Base-by-base conservation (phyloP, 2,113 vertebrate genomes). In the Orycteropus afer region DNA sequence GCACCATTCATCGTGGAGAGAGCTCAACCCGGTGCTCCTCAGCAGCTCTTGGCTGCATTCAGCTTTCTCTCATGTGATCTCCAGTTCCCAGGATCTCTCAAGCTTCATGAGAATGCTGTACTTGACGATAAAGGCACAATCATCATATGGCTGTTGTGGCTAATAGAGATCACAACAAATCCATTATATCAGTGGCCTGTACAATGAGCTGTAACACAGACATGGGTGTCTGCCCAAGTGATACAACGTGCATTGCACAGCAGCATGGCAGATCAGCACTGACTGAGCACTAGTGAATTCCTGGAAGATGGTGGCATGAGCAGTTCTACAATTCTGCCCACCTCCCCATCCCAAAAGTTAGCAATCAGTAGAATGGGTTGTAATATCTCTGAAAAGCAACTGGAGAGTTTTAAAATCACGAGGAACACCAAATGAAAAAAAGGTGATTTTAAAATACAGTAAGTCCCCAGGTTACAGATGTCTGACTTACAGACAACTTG, bases 11-110 rank as follows among this genome's bases (percentile, higher is more conserved):
- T 27, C 12, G 3, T 65, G 47, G 80, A 82, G 5, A 47, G 1
- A 7, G 61, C 32, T 9, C 47, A 18, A 10, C 10, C 53, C 13
- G 7, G 14, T 1, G 1, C 4, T 34, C 29, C 55, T 59, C 18
- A 25, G 79, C 53, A 76, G 59, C 4, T 61, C 59, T 10, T 40
- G 23, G 49, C 34, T 29, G 6, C 12, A 2, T 0, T 1, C 42
- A 29, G 42, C 49, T 32, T 25, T 13, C 42, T 17, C 3, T 0
- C 1, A 1, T 57, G n/a, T 29, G 4, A 12, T 5, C 29, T 74
- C 40, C 27, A 2, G 3, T 32, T 65, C 18, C 22, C 5, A 7
- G 25, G 47, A n/a, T 15, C 42, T 59, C 29, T 67, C 57, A 40
- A 2, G 22, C 57, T 63, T 49, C 42, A n/a, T 32, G 32, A 69